Conservation (phyloP, 2,888 invertebrate genomes). For the Drosophila macrothrix region DNA sequence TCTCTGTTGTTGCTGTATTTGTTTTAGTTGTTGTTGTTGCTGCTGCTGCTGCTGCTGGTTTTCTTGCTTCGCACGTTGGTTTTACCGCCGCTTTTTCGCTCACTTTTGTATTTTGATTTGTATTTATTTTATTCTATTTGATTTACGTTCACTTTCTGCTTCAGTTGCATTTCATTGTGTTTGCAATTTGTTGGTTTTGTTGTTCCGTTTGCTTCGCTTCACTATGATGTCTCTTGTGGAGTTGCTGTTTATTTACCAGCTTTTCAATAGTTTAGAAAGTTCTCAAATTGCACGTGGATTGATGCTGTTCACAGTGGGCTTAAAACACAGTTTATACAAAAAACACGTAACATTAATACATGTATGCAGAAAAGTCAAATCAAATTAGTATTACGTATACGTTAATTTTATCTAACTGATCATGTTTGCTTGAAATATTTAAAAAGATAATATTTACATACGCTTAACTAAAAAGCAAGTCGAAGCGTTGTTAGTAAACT, state of each 20-base stretch:
- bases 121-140: constrained; percentile 52
- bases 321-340: background rate
- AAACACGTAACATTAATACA: too few species aligned
- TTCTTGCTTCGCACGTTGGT: constrained; percentile 29
- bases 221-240: constrained; percentile 22
- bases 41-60: constrained; percentile 13
- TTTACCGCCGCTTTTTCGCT: constrained; percentile 32
- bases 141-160: constrained; percentile 67
- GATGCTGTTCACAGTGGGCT: background rate
- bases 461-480: accelerated
- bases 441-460: background rate
- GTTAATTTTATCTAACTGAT: too few species aligned
- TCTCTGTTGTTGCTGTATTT: constrained; percentile 36
- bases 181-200: constrained; percentile 36
- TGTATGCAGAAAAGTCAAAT: background rate
- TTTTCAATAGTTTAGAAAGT: constrained; percentile 15
- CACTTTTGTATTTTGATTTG: constrained; percentile 46
- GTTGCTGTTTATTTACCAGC: constrained; percentile 3
- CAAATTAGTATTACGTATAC: too few species aligned
- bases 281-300: constrained; percentile 10
- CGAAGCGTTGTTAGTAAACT: background rate
- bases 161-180: constrained; percentile 61
- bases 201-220: constrained; percentile 24
- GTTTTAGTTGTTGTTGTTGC: constrained; percentile 19
- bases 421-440: background rate